Evolutionary conservation across 2,888 invertebrate genomes (phyloP), one percentile per base, ranked within the genome.

Genomic region (Phengaris alcon): DNA sequence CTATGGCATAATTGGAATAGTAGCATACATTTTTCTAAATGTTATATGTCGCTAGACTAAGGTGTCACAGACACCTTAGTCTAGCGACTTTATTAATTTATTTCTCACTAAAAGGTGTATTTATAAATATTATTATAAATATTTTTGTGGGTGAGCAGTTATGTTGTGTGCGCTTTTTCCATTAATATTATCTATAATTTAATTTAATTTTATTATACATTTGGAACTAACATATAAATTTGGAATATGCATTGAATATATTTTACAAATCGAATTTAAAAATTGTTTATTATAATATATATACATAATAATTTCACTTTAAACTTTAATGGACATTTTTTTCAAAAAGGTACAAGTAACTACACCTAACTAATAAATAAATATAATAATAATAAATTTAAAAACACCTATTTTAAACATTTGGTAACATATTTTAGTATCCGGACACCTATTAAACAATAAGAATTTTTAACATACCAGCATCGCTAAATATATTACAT

Each of bases 321-420:
- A 22, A 54, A 59, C 59, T 52, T 13, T 54, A 70, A 57, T 44
- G 73, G 44, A 74, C 59, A 35, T 12, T 35, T 22, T 22, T 44
- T 57, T 73, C 46, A 35, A 76, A 72, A 52, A 70, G 22, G 51
- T 51, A 69, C 69, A 76, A 74, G n/a, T 51, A 76, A 52, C 55
- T 74, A 74, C 3, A 6, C 15, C 68, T 70, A 59, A 64, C 64
- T 64, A 59, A 22, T 69, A 70, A 70, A 51, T 70, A 70, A 35
- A 70, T 70, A 70, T 70, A 35, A 70, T 70, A 51, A 70, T 70
- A 70, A 70, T 54, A 72, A 52, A 72, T 52, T 72, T 72, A 35
- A 15, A 72, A 72, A 72, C 72, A 72, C 54, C 72, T 72, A 72
- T 72, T n/a, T n/a, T 54, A 72, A 72, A 72, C 72, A 72, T 72